Base-by-base conservation (phyloP, 2,888 invertebrate species). In the Acanthopleura granulata region DNA sequence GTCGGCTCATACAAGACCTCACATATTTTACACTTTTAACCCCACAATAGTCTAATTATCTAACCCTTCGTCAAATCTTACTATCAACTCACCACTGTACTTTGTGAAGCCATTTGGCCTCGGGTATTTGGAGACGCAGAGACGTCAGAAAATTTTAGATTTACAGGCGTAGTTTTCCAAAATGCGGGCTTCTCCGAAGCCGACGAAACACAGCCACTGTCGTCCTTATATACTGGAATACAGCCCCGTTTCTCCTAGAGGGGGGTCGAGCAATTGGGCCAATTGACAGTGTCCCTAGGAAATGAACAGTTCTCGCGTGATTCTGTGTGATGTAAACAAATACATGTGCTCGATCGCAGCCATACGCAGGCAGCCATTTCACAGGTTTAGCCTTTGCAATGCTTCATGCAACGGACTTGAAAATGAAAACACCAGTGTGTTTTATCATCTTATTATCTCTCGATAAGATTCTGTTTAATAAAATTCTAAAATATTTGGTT, bases 191-290 rank as follows among this genome's bases (percentile, higher is more conserved):
- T 81, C 84, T 66, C 73, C 72, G 83, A 86, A 85, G 85, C 85
- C 85, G 80, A 76, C 75, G 76, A 76, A 72, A 75, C 78, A 79
- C 82, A 81, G 78, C 80, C 77, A 79, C 78, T 62, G 79, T 76
- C 78, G 77, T 76, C 82, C 82, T 86, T 86, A 82, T 86, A 86
- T 86, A 86, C 81, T 80, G 80, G 80, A 78, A 81, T 78, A 84
- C 81, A 81, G 83, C 81, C 79, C 81, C 82, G 69, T 76, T 76
- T 66, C 51, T 30, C 49, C 72, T 76, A 79, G 79, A 83, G 82
- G 83, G 83, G 84, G 84, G 75, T 81, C 62, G 25, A 12, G 40
- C 71, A 72, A 81, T 82, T 82, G 78, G 50, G 62, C 57, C 69
- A 73, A 76, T 72, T 76, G 74, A 62, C 40, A 25, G 30, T 25